Conservation (phyloP, 2,113 vertebrate species). For the Hepsetus odoe region DNA sequence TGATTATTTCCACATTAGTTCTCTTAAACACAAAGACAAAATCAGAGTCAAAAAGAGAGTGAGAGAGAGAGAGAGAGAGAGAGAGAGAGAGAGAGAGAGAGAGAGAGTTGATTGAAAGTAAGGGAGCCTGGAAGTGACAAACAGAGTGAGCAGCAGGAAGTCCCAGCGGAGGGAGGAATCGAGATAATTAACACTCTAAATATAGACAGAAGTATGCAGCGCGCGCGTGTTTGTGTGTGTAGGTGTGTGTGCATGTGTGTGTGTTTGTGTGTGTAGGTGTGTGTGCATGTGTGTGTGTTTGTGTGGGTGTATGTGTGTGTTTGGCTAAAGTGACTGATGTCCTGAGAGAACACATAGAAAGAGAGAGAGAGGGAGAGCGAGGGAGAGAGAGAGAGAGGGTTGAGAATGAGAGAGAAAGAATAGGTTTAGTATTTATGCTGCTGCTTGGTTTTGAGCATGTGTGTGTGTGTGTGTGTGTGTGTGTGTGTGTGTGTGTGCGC, state of each 20-base stretch:
- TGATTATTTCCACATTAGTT: conserved; percentile 20
- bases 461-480: background rate
- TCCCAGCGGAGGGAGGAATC: conserved; percentile 31
- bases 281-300: background rate
- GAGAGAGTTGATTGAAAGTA: conserved; percentile 27
- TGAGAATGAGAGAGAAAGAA: background rate
- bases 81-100: background rate
- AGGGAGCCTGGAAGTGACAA: conserved; percentile 45
- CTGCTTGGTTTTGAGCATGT: background rate
- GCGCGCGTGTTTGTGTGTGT: too few relatives aligned
- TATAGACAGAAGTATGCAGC: conserved; percentile 41
- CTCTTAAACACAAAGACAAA: background rate
- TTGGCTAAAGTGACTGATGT: background rate
- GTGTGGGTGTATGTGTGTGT: background rate
- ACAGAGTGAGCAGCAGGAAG: conserved; percentile 42
- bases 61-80: conserved; percentile 9
- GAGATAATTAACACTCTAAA: conserved; percentile 51
- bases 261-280: background rate
- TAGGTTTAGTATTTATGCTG: background rate
- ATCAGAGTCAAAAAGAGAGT: background rate
- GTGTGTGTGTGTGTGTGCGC: conserved; percentile 10
- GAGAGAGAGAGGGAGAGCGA: background rate
- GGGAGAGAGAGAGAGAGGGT: background rate
- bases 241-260: too few relatives aligned
- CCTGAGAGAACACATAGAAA: background rate